phyloP scores from a whole-genome alignment of 2,113 vertebrate species.

The Zosterops borbonicus region DNA sequence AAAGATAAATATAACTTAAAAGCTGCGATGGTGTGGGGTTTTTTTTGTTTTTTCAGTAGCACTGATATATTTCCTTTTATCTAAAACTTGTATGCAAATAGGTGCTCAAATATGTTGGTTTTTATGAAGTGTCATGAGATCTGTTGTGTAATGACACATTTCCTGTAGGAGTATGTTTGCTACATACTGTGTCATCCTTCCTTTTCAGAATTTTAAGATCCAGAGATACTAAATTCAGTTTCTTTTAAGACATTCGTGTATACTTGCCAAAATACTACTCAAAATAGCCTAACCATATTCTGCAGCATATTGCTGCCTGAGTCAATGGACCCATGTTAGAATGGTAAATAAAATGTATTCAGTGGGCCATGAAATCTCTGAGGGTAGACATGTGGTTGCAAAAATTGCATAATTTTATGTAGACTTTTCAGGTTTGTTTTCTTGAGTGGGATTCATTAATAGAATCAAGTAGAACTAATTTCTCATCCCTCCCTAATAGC shows the following conservation, averaged over 20 bases:
- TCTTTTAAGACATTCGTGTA: background rate
- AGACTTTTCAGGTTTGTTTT: background rate
- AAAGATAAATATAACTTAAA: background rate
- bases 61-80: background rate
- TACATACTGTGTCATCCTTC: background rate
- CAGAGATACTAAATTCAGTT: background rate
- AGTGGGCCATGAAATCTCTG: background rate
- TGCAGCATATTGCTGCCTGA: background rate
- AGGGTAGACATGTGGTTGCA: background rate
- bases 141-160: background rate
- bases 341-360: background rate
- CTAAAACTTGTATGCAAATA: background rate
- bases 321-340: background rate
- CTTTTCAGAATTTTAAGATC: background rate
- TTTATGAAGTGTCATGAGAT: background rate
- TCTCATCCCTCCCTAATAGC: background rate
- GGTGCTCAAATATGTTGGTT: background rate
- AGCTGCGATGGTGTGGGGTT: background rate
- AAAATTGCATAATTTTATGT: background rate
- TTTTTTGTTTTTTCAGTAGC: background rate
- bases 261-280: background rate
- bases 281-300: background rate
- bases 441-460: background rate
- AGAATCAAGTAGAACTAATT: background rate
- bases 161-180: background rate